Conservation (phyloP, 2,888 invertebrate genomes). For the Cryptocheilus praepositus region DNA sequence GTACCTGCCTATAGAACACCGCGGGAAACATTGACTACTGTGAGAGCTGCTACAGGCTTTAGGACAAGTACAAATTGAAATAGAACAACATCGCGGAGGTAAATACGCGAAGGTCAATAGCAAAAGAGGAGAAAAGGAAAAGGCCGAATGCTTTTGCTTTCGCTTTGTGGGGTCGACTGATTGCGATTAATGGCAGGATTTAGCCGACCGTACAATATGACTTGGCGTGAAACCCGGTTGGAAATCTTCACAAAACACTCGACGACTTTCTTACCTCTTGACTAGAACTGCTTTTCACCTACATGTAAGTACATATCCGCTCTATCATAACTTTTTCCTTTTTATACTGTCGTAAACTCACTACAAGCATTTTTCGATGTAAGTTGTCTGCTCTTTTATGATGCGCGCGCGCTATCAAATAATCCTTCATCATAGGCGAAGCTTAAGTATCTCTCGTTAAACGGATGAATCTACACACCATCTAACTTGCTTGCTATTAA, state of each 20-base stretch:
- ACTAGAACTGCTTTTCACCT: background rate
- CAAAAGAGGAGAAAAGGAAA: conserved; percentile 23
- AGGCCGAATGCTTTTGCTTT: conserved; percentile 42
- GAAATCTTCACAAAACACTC: conserved; percentile 37
- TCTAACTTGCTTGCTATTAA: too few relatives aligned
- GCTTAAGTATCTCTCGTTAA: too few relatives aligned
- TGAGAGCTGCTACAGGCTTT: too few relatives aligned
- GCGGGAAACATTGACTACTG: too few relatives aligned
- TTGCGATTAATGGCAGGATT: conserved; percentile 51
- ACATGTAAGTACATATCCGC: conserved; percentile 18
- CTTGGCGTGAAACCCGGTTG: conserved; percentile 38
- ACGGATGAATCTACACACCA: too few relatives aligned
- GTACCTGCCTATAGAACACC: too few relatives aligned
- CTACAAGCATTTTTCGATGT: background rate
- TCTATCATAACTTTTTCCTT: conserved; percentile 12
- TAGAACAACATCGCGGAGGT: conserved; percentile 7
- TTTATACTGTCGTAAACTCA: background rate
- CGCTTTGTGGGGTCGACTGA: conserved; percentile 45
- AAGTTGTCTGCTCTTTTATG: background rate
- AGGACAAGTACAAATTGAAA: too few relatives aligned
- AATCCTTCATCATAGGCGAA: too few relatives aligned
- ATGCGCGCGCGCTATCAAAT: too few relatives aligned
- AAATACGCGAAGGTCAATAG: conserved; percentile 26
- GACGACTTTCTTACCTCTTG: conserved; percentile 2
- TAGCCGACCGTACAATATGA: conserved; percentile 24